Base-by-base conservation (phyloP, 1,140 invertebrate genomes). In the Leptinotarsa lineolata region DNA sequence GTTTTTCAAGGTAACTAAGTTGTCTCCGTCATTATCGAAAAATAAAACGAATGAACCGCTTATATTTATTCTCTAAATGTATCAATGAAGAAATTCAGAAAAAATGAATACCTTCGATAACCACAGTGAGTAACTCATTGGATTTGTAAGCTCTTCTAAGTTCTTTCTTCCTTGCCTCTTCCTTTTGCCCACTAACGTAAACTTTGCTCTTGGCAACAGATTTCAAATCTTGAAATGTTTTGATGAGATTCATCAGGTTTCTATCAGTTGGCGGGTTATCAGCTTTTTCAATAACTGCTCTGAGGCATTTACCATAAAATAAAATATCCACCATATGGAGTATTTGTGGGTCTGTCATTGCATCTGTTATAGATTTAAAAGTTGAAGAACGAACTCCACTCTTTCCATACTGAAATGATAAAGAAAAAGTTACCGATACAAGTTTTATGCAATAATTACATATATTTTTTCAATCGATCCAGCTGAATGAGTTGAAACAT, bases 71-170 rank as follows among this genome's bases (percentile, higher is more conserved):
- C 2, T 11, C 3, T 39, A 8, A 39, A 11, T 11, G 8, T 2
- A 0, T 11, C 8, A 39, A 39, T 39, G 8, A 8, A 11, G 8
- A 39, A 2, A 39, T 30, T 30, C 24, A 6, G 8, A 39, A 3
- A n/a, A 39, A 39, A 39, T 39, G 30, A 39, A 39, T 74, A 80
- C 79, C 73, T 66, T 72, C 44, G 16, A 81, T 79, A 64, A 73
- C 65, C 8, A 65, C 59, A 13, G 74, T 79, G 3, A 80, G 39
- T 61, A 80, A 72, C 12, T 75, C 58, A 60, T 81, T 82, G 5
- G 77, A 78, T 59, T 80, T 82, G 59, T 70, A 82, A 11, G 81
- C 79, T 20, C 74, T 72, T 54, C 77, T 76, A 16, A 82, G 58
- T 67, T 71, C 48, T 48, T 74, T 79, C n/a, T 82, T 78, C 39